Conservation (phyloP, 2,888 invertebrate species). For the Apocheima hispidaria region DNA sequence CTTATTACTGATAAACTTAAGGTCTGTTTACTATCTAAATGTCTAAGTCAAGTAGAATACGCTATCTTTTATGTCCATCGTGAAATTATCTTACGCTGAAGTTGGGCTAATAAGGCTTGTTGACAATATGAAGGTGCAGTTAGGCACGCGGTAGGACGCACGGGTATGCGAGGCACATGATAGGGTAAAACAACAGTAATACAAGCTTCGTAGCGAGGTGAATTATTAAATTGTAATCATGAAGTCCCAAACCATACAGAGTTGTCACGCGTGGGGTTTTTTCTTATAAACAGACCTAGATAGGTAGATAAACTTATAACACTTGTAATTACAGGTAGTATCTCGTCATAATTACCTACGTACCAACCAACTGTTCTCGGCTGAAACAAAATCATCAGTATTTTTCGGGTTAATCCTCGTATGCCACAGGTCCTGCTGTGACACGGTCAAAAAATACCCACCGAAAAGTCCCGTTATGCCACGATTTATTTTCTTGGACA, state of each 20-base stretch:
- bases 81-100: slow-evolving; percentile 4
- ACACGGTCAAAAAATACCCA: too few relatives aligned
- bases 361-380: too few relatives aligned
- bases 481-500: too few relatives aligned
- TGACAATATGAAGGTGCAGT: slow-evolving; percentile 13
- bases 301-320: neutral
- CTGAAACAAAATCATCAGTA: too few relatives aligned
- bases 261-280: too few relatives aligned
- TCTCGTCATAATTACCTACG: too few relatives aligned
- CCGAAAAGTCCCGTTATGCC: too few relatives aligned
- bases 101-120: slow-evolving; percentile 18
- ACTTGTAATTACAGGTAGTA: too few relatives aligned
- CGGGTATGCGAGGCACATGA: slow-evolving; percentile 4
- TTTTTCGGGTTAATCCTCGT: too few relatives aligned
- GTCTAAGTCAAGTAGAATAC: slow-evolving; percentile 4
- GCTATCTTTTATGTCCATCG: slow-evolving; percentile 21
- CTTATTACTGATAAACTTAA: neutral
- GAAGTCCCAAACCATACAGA: neutral
- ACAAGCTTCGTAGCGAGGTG: neutral
- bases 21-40: slow-evolving; percentile 3
- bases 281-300: too few relatives aligned
- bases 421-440: too few relatives aligned
- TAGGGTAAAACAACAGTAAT: slow-evolving; percentile 23
- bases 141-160: neutral
- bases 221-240: neutral